Percentiles rank a stretch among this genome's conserved stretches.
Conservation (phyloP, 2,113 vertebrate species). For the Paraplagusia blochii region DNA sequence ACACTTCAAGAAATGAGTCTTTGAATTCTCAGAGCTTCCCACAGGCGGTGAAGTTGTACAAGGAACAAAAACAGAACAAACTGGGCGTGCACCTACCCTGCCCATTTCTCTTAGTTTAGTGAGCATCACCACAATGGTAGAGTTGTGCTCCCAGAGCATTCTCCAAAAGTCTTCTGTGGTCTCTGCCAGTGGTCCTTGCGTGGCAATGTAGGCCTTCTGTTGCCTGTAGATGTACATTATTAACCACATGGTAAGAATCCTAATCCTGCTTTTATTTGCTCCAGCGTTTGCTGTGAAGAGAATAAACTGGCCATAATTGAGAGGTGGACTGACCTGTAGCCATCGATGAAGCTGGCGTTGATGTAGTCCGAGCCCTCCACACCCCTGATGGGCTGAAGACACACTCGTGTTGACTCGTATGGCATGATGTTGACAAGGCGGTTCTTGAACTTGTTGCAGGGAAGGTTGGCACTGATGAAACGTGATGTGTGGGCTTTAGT, state of each 20-base stretch:
- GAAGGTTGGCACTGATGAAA: slow-evolving; percentile 99
- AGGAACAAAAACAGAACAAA: slow-evolving; percentile 11
- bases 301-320: neutral
- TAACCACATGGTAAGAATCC: slow-evolving; percentile 4
- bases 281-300: neutral
- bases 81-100: slow-evolving; percentile 76
- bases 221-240: slow-evolving; percentile 75
- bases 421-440: slow-evolving; percentile 99
- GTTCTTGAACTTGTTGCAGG: slow-evolving; percentile 99
- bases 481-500: slow-evolving; percentile 98
- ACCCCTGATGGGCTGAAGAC: slow-evolving; percentile 95
- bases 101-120: slow-evolving; percentile 99
- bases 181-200: slow-evolving; percentile 96
- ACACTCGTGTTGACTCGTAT: slow-evolving; percentile 97
- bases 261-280: neutral
- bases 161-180: slow-evolving; percentile 99
- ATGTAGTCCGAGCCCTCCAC: slow-evolving; percentile 99
- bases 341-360: slow-evolving; percentile 98
- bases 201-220: slow-evolving; percentile 97
- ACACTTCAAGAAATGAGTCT: slow-evolving; percentile 26
- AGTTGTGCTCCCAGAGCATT: slow-evolving; percentile 99
- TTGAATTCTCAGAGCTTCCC: neutral
- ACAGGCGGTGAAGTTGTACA: neutral
- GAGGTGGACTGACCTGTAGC: slow-evolving; percentile 86
- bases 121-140: slow-evolving; percentile 99